A percentile compares a stretch with the other conserved stretches of the same genome.
These are phyloP conservation scores for Cephus pygmeus DNA, from an alignment of 2,888 invertebrate species.

Conservation along the genomic window DNA sequence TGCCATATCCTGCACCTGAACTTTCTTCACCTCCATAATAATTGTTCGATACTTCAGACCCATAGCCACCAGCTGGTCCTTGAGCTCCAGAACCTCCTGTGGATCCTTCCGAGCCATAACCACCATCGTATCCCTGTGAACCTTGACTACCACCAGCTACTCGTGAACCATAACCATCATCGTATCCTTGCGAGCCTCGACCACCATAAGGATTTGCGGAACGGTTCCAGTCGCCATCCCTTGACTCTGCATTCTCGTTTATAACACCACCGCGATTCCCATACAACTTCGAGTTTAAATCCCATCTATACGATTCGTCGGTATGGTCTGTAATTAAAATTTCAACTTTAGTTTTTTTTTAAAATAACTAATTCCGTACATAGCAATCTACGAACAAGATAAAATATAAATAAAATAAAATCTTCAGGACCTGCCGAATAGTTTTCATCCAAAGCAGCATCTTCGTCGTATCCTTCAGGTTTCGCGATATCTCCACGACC, in stretches of 20 bases:
- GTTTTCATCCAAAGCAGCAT: not conserved
- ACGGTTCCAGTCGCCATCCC: not conserved
- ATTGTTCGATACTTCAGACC: not conserved
- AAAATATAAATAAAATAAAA: not conserved
- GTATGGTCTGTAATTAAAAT: not conserved
- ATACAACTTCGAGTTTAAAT: not conserved
- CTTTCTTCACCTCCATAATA: conserved; percentile 19
- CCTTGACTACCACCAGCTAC: too few relatives aligned
- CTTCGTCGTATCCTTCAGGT: conserved; percentile 31
- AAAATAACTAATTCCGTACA: not conserved
- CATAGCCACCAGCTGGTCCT: not conserved
- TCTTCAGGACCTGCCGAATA: not conserved
- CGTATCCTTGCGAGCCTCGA: not conserved
- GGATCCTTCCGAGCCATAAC: not conserved
- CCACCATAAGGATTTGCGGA: not conserved
- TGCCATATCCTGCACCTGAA: conserved; percentile 5
- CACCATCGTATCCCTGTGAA: too few relatives aligned
- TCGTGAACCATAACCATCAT: too few relatives aligned
- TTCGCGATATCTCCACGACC: conserved; percentile 41
- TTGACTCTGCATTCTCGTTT: not conserved
- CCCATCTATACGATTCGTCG: not conserved
- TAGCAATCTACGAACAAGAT: not conserved
- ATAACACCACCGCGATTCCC: not conserved
- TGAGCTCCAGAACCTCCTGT: not conserved
- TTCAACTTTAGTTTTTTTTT: not conserved